Evolutionary conservation across 2,888 invertebrate genomes (phyloP).

Genomic region (Serripes groenlandicus): DNA sequence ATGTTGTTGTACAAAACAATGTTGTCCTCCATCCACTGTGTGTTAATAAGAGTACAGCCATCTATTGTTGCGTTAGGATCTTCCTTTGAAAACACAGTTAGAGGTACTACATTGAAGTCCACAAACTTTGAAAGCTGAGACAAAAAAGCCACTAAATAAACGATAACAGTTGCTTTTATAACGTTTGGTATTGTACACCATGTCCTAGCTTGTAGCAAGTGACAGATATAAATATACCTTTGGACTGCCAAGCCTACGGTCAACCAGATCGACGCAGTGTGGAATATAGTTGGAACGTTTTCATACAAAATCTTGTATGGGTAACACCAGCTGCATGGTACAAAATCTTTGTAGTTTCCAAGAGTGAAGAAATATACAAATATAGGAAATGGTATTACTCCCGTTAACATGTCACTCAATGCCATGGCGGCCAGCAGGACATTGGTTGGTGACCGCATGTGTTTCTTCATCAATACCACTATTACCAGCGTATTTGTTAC

Average conservation of each 20-base stretch:
- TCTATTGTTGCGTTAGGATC: constrained; percentile 71
- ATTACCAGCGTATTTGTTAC: constrained; percentile 96
- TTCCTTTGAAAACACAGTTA: constrained; percentile 88
- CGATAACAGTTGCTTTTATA: constrained; percentile 92
- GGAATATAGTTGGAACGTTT: constrained; percentile 89
- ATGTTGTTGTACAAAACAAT: constrained; percentile 92
- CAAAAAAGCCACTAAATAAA: constrained; percentile 92
- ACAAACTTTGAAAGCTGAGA: constrained; percentile 95
- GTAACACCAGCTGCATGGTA: constrained; percentile 92
- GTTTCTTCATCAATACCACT: constrained; percentile 94
- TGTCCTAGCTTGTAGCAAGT: constrained; percentile 95
- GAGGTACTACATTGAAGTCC: constrained; percentile 90
- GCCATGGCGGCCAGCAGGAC: constrained; percentile 98
- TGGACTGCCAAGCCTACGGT: constrained; percentile 96
- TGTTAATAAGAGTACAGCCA: constrained; percentile 70
- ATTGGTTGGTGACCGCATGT: constrained; percentile 97
- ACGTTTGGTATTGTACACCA: constrained; percentile 89
- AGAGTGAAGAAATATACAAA: constrained; percentile 97
- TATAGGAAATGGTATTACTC: constrained; percentile 87
- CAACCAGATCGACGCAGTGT: constrained; percentile 97
- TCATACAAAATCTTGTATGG: constrained; percentile 88
- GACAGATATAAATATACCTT: constrained; percentile 97
- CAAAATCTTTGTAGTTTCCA: constrained; percentile 93
- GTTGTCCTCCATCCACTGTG: constrained; percentile 73
- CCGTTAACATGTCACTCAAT: constrained; percentile 96